Conservation (phyloP, 2,797 vertebrate genomes). For the Phalanger gymnotis region DNA sequence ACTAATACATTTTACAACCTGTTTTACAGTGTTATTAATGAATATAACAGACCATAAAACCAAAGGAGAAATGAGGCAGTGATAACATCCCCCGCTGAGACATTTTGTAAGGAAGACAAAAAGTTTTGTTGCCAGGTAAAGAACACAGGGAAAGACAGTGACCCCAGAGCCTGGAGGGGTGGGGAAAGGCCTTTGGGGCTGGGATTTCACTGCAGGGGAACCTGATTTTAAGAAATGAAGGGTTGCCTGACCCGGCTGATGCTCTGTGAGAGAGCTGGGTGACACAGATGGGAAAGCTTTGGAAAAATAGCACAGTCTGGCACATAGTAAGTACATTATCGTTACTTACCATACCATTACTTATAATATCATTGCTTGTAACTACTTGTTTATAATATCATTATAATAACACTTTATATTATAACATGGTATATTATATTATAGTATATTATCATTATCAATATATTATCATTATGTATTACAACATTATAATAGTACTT, state of each 20-base stretch:
- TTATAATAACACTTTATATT: too few species aligned
- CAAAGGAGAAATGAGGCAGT: conserved; percentile 51
- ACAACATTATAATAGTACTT: too few species aligned
- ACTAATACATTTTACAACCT: conserved; percentile 36
- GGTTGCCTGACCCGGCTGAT: not conserved
- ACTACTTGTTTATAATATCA: too few species aligned
- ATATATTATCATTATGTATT: too few species aligned
- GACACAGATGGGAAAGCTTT: not conserved
- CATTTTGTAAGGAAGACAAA: conserved; percentile 27
- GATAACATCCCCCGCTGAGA: not conserved
- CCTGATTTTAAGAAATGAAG: not conserved
- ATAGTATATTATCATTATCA: too few species aligned
- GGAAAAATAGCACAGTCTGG: not conserved
- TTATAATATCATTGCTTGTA: not conserved
- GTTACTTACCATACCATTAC: not conserved
- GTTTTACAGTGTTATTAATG: conserved; percentile 55
- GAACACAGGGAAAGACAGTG: not conserved
- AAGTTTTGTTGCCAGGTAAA: not conserved
- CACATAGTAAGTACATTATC: not conserved
- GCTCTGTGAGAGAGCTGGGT: not conserved
- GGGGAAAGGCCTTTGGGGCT: not conserved
- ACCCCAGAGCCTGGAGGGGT: not conserved
- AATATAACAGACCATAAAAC: conserved; percentile 52
- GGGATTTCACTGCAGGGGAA: not conserved
- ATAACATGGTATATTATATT: too few species aligned